phyloP scores from a whole-genome alignment of 1,140 invertebrate genomes.

The Drosophila auraria region DNA sequence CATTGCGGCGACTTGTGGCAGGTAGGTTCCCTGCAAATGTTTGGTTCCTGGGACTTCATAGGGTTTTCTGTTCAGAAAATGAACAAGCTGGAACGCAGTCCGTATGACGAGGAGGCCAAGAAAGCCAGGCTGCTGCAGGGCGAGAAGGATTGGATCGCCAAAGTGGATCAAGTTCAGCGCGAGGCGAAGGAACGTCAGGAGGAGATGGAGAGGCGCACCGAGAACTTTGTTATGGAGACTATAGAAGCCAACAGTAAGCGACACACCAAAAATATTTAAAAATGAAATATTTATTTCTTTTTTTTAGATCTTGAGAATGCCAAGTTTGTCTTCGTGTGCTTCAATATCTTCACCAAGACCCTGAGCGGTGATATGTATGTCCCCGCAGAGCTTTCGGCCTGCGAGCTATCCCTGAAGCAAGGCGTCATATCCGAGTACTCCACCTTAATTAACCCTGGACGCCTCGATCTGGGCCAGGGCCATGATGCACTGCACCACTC shows the following conservation, averaged over 20 bases:
- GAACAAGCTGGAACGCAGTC: slow-evolving; percentile 40
- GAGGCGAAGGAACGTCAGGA: slow-evolving; percentile 13
- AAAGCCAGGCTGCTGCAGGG: not conserved
- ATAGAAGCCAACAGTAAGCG: slow-evolving; percentile 42
- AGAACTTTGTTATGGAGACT: slow-evolving; percentile 37
- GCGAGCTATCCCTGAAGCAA: slow-evolving; percentile 58
- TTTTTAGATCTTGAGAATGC: slow-evolving; percentile 47
- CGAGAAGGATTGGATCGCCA: not conserved
- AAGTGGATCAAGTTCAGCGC: slow-evolving; percentile 19
- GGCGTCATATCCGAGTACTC: slow-evolving; percentile 54
- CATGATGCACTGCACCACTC: slow-evolving; percentile 58
- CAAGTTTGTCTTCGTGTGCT: slow-evolving; percentile 50
- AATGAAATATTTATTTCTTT: too few species aligned
- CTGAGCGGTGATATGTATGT: slow-evolving; percentile 41
- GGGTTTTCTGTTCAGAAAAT: slow-evolving; percentile 22
- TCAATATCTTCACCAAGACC: slow-evolving; percentile 70
- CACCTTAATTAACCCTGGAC: slow-evolving; percentile 65
- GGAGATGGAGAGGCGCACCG: slow-evolving; percentile 54
- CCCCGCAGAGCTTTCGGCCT: slow-evolving; percentile 70
- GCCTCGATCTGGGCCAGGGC: slow-evolving; percentile 55
- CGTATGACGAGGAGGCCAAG: slow-evolving; percentile 35
- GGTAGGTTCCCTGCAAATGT: slow-evolving; percentile 12
- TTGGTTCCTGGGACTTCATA: not conserved
- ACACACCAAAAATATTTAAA: too few species aligned
- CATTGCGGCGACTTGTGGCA: slow-evolving; percentile 37